phyloP scores from a whole-genome alignment of 2,113 vertebrate species.

The Bubo blakistoni region DNA sequence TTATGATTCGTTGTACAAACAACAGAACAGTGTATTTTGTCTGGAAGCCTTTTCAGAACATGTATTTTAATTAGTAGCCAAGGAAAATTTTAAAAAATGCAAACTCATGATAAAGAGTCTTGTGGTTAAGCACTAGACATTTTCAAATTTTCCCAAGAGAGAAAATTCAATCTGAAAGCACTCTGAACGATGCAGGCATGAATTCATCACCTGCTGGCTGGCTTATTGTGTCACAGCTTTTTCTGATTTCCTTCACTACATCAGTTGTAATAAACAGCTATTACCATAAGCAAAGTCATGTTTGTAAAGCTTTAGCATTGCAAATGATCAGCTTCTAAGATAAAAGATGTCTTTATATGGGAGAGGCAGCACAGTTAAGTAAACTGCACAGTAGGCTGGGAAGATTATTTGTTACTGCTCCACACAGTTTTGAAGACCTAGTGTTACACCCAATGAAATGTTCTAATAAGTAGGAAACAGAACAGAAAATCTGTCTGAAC shows the following conservation, averaged over 20 bases:
- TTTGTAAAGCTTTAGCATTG: background rate
- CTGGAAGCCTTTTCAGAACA: background rate
- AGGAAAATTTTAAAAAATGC: background rate
- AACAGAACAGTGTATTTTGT: background rate
- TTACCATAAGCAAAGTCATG: background rate
- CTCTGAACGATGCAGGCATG: background rate
- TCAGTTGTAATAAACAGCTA: background rate
- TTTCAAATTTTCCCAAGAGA: background rate
- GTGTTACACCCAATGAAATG: background rate
- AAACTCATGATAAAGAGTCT: background rate
- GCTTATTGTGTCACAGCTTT: background rate
- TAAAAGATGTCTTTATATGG: background rate
- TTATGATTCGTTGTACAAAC: background rate
- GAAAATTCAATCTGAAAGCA: background rate
- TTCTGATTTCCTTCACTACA: background rate
- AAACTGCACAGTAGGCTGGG: background rate
- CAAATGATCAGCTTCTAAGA: background rate
- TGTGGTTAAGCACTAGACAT: background rate
- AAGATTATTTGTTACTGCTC: background rate
- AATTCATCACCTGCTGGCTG: background rate
- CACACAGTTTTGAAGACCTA: background rate
- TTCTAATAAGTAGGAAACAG: background rate
- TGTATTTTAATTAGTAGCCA: background rate
- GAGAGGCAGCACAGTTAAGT: background rate
- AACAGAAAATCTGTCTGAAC: background rate